These are phyloP conservation scores for Pagetopsis macropterus DNA, from an alignment of 2,797 vertebrate genomes.

Conservation along the genomic window DNA sequence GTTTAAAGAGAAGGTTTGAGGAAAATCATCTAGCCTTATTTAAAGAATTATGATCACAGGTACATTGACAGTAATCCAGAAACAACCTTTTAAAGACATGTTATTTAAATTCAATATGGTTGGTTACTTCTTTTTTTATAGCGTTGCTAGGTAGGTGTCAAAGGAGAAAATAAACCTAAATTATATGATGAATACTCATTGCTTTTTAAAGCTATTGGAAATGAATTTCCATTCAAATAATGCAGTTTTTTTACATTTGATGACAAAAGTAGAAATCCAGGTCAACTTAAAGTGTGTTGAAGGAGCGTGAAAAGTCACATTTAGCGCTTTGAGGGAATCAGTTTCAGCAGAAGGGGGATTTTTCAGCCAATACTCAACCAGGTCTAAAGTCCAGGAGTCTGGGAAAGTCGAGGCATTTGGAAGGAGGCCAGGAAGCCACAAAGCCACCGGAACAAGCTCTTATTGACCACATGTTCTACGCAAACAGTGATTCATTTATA, in stretches of 20 bases:
- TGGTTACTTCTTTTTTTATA: no score
- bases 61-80: background rate
- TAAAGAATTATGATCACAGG: background rate
- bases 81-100: background rate
- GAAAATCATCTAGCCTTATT: background rate
- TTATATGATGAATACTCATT: background rate
- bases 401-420: conserved; percentile 28
- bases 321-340: conserved; percentile 5
- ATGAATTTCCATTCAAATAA: background rate
- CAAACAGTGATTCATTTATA: conserved; percentile 24
- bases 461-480: background rate
- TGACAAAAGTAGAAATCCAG: background rate
- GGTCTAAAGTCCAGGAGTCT: conserved; percentile 54
- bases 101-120: background rate
- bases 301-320: background rate
- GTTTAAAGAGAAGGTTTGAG: conserved; percentile 3
- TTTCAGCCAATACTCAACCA: conserved; percentile 24
- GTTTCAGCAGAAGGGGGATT: background rate
- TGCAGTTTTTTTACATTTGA: background rate
- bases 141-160: background rate
- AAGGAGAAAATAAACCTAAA: background rate
- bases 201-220: background rate
- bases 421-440: conserved; percentile 10
- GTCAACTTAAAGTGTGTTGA: background rate
- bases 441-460: background rate